Base-by-base conservation (phyloP, 2,113 vertebrate genomes). In the Brachypodius melanocephalos region DNA sequence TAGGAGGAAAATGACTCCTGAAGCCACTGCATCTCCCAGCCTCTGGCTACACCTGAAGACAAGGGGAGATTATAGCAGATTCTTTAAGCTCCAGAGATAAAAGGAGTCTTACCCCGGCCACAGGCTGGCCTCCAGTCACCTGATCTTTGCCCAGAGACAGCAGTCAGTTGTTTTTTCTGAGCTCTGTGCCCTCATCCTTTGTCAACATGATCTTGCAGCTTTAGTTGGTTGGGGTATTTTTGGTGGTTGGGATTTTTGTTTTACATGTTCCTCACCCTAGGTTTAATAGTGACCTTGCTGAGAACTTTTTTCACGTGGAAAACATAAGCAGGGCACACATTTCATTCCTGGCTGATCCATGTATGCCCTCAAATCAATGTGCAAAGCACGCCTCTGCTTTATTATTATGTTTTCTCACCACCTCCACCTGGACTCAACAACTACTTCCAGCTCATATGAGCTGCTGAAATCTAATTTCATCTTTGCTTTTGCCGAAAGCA, bases 381-480 rank as follows among this genome's bases (percentile, higher is more conserved):
- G 51, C 92, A 71, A 43, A 93, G 59, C 85, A 42, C 0, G 9
- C 5, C 8, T 48, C 72, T 5, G 38, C 75, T 83, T 85, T 32
- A 22, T 59, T 76, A 49, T 62, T 83, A 19, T 10, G 5, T 80
- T 66, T 84, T 90, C 82, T 90, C 90, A 84, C 65, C 43, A 32
- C 78, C 75, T 95, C 90, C 82, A 90, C 83, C 68, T 93, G 83
- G 79, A 32, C 61, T 90, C 36, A 77, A 45, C 52, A 72, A 90
- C 86, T 85, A 42, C 71, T 94, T 90, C 57, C 61, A 94, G 94
- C 90, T 95, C 69, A 7, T 52, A 66, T 1, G 72, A 78, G 89
- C 77, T 52, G 86, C 84, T 17, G 52, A 89, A 95, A 95, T 95
- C 84, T 93, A 63, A 92, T 95, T 95, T 95, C 84, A 81, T 81